Evolutionary conservation across 2,113 vertebrate species (phyloP), one percentile per base, ranked within the genome.

Genomic region (Sprattus sprattus): DNA sequence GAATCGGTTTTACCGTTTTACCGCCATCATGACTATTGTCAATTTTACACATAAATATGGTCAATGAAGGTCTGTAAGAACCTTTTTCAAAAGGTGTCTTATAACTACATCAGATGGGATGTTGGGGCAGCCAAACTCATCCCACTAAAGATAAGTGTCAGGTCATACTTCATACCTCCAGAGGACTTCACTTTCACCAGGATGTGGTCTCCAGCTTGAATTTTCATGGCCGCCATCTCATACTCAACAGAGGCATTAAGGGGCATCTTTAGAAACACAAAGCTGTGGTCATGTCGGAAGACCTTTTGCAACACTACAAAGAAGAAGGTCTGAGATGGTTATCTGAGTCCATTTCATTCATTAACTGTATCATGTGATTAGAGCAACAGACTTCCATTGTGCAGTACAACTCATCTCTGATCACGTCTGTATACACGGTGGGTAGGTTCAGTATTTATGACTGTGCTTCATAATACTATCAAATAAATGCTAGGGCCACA

Each of bases 121-220:
- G 47, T 49, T 11, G n/a, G n/a, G n/a, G n/a, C n/a, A n/a, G n/a
- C n/a, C n/a, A n/a, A n/a, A n/a, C n/a, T n/a, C n/a, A n/a, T n/a
- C n/a, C n/a, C n/a, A n/a, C n/a, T n/a, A n/a, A n/a, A n/a, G n/a
- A n/a, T n/a, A 1, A 49, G 47, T 49, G 6, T 0, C 10, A 49
- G 10, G 47, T 49, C 6, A 49, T 49, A 49, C 6, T 7, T 95
- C 52, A 92, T 88, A 99, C 98, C 97, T 89, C 97, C 98, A 0
- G 94, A 88, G 0, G 98, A 99, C 90, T 97, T 99, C 87, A 99
- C 95, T 92, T 94, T 97, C 84, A 99, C 96, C 90, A 99, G 92
- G 88, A 97, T 44, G 83, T 96, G 95, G 80, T 97, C 96, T 5
- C 92, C 89, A 0, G 46, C 46, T 0, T 91, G 90, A 46, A 94